These are phyloP conservation scores for Lydus trimaculatus DNA, from an alignment of 2,888 invertebrate species.

Conservation along the genomic window DNA sequence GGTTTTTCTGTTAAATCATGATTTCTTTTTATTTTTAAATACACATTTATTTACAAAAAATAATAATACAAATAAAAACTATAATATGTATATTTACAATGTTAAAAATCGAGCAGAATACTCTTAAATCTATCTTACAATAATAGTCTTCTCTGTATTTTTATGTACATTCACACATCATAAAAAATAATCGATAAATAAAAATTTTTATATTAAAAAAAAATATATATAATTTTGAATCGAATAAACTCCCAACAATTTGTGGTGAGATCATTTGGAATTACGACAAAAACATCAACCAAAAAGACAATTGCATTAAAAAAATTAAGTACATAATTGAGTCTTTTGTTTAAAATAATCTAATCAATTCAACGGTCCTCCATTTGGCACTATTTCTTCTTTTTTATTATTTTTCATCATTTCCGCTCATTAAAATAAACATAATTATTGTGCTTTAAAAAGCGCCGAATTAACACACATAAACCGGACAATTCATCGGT, in stretches of 20 bases:
- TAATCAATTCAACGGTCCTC: neutral
- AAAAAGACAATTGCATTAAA: conserved; percentile 18
- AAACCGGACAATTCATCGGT: conserved; percentile 17
- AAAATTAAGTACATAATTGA: conserved; percentile 21
- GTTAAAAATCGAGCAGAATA: conserved; percentile 49
- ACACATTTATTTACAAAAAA: conserved; percentile 60
- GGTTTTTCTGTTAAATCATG: too few relatives aligned
- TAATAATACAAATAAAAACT: conserved; percentile 57
- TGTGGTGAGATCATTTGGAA: conserved; percentile 30
- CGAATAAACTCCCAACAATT: neutral
- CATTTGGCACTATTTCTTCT: conserved; percentile 49
- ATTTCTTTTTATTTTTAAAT: conserved; percentile 42
- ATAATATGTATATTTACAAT: conserved; percentile 53
- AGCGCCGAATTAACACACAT: conserved; percentile 22
- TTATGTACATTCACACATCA: conserved; percentile 50
- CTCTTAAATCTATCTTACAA: conserved; percentile 49
- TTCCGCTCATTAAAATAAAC: conserved; percentile 18
- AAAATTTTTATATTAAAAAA: conserved; percentile 16
- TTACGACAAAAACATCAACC: conserved; percentile 13
- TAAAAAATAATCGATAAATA: conserved; percentile 39
- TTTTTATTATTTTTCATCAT: too few relatives aligned
- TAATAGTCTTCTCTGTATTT: conserved; percentile 47
- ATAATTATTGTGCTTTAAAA: conserved; percentile 32
- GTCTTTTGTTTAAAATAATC: conserved; percentile 35
- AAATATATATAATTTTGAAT: neutral